Conservation (phyloP, 2,888 invertebrate genomes). For the Hypena proboscidalis region DNA sequence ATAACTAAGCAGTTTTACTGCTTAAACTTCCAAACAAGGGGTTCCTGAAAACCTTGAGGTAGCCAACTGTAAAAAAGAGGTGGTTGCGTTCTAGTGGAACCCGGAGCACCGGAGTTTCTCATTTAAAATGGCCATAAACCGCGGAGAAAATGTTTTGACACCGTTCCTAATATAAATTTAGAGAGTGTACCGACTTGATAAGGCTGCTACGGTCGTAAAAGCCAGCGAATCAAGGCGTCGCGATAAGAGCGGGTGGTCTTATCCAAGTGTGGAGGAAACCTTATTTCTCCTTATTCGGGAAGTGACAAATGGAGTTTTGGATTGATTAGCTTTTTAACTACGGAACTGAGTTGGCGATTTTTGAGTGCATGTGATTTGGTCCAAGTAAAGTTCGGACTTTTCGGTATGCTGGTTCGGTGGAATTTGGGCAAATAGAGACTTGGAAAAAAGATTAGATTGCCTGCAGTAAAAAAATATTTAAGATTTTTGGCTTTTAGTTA, state of each 20-base stretch:
- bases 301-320: conserved; percentile 29
- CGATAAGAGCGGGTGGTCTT: conserved; percentile 28
- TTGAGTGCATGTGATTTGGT: conserved; percentile 1
- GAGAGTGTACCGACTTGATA: conserved; percentile 46
- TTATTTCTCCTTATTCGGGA: conserved; percentile 28
- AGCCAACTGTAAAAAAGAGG: conserved; percentile 43
- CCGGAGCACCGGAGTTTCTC: conserved; percentile 53
- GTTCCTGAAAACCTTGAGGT: conserved; percentile 18
- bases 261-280: conserved; percentile 24
- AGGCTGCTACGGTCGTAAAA: conserved; percentile 44
- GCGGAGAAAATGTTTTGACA: conserved; percentile 67
- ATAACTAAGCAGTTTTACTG: conserved; percentile 15
- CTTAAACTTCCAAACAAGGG: conserved; percentile 16
- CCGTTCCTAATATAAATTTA: conserved; percentile 57
- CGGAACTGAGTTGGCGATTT: conserved; percentile 1
- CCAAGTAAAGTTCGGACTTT: not conserved
- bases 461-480: too few relatives aligned
- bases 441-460: too few relatives aligned
- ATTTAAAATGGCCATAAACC: conserved; percentile 70
- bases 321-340: conserved; percentile 15
- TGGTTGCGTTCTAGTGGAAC: conserved; percentile 40
- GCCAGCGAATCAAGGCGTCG: conserved; percentile 41
- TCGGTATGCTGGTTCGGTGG: too few relatives aligned
- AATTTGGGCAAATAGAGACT: too few relatives aligned
- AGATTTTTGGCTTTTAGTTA: too few relatives aligned